Conservation (phyloP, 2,888 invertebrate species). For the Drosophila lacicola region DNA sequence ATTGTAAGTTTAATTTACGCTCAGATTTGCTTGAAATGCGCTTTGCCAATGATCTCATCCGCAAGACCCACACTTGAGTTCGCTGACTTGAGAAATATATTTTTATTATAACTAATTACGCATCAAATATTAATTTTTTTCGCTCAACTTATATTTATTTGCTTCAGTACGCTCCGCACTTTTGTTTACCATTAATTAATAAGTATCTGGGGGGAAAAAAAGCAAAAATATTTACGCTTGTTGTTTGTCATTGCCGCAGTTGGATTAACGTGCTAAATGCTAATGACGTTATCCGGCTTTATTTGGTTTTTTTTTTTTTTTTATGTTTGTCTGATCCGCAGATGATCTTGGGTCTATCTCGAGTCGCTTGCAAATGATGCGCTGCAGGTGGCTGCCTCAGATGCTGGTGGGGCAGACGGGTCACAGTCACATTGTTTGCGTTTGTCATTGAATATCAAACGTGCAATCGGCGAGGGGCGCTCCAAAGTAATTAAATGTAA, state of each 20-base stretch:
- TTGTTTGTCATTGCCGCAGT: constrained; percentile 48
- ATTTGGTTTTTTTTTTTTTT: not conserved
- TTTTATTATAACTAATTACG: constrained; percentile 43
- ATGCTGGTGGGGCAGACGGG: constrained; percentile 20
- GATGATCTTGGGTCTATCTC: constrained; percentile 37
- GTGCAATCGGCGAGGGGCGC: constrained; percentile 13
- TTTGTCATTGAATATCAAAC: constrained; percentile 67
- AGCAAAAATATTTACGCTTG: constrained; percentile 30
- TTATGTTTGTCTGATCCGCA: constrained; percentile 9
- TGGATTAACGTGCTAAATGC: constrained; percentile 49
- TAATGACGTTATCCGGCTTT: constrained; percentile 48
- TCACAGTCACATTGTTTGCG: constrained; percentile 50
- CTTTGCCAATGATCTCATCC: constrained; percentile 48
- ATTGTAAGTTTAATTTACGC: constrained; percentile 2
- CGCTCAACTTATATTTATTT: not conserved
- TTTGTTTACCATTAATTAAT: constrained; percentile 48
- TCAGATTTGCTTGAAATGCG: not conserved
- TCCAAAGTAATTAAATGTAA: not conserved
- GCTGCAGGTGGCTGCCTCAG: constrained; percentile 55
- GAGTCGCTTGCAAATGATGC: constrained; percentile 34
- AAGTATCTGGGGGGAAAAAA: constrained; percentile 31
- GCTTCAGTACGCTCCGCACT: constrained; percentile 6
- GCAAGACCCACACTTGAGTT: constrained; percentile 21
- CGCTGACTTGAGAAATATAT: constrained; percentile 16
- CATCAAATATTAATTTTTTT: constrained; percentile 28